Evolutionary conservation across 2,888 invertebrate species (phyloP).

Genomic region (Eubasilissa splendida): DNA sequence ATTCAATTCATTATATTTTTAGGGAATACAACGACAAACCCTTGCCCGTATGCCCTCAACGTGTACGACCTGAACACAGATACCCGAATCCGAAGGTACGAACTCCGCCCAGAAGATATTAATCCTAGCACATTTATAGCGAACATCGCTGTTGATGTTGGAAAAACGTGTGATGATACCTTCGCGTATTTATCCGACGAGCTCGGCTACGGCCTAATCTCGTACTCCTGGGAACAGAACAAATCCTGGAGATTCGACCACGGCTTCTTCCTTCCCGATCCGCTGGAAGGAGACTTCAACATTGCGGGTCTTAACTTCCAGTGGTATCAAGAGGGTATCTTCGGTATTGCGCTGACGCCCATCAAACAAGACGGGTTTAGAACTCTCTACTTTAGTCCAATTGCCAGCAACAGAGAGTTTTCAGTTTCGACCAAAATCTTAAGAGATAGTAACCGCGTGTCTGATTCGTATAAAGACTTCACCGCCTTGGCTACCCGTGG

Average conservation of each 20-base stretch:
- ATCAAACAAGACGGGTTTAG: constrained; percentile 78
- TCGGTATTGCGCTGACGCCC: constrained; percentile 83
- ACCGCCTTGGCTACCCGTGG: constrained; percentile 78
- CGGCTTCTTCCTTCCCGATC: constrained; percentile 87
- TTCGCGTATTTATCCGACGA: constrained; percentile 88
- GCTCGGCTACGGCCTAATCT: constrained; percentile 85
- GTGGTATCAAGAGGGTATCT: constrained; percentile 88
- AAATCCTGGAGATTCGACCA: constrained; percentile 87
- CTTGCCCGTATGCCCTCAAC: constrained; percentile 86
- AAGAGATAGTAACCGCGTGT: constrained; percentile 78
- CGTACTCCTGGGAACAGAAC: constrained; percentile 84
- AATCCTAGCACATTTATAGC: constrained; percentile 87
- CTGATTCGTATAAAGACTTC: constrained; percentile 82
- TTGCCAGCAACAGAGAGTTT: constrained; percentile 85
- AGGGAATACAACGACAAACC: constrained; percentile 79
- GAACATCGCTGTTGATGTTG: constrained; percentile 88
- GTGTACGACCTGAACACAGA: constrained; percentile 85
- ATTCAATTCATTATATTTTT: constrained; percentile 20
- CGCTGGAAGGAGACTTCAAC: constrained; percentile 83
- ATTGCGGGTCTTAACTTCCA: constrained; percentile 88
- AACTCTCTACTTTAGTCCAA: constrained; percentile 83
- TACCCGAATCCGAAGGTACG: constrained; percentile 79
- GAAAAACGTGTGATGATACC: constrained; percentile 81
- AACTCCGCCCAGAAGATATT: constrained; percentile 80
- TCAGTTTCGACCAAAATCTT: constrained; percentile 83